Percentiles rank a stretch among this genome's conserved stretches.
phyloP scores from a whole-genome alignment of 2,888 invertebrate genomes.

The Syritta pipiens region DNA sequence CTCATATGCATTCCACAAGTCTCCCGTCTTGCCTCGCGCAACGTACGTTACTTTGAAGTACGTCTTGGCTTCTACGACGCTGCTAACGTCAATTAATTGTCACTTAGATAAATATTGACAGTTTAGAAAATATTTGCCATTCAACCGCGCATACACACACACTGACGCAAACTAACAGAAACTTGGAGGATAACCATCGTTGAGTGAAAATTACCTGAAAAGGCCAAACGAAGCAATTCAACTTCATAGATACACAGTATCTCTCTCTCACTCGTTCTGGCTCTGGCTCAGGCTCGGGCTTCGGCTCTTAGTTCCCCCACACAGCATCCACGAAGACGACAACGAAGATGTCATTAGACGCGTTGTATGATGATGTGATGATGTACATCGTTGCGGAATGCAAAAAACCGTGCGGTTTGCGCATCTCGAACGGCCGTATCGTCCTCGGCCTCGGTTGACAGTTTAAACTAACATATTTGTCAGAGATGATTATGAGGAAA shows the following conservation, averaged over 20 bases:
- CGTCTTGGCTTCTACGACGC: constrained; percentile 55
- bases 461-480: constrained; percentile 67
- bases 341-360: constrained; percentile 19
- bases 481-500: constrained; percentile 47
- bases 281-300: too few species aligned
- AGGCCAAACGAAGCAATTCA: constrained; percentile 59
- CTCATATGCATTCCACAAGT: constrained; percentile 1
- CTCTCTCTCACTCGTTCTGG: too few species aligned
- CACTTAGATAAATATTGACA: constrained; percentile 67
- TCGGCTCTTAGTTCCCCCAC: too few species aligned
- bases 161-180: neutral
- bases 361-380: too few species aligned
- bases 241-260: constrained; percentile 19
- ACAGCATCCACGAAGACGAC: neutral
- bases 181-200: constrained; percentile 59
- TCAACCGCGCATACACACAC: constrained; percentile 31
- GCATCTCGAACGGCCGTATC: constrained; percentile 44
- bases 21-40: neutral
- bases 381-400: constrained; percentile 49
- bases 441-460: constrained; percentile 61
- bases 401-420: constrained; percentile 46
- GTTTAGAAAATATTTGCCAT: constrained; percentile 66
- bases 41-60: constrained; percentile 27
- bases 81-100: constrained; percentile 69
- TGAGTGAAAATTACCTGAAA: constrained; percentile 65